These are phyloP conservation scores for Brachyptera risi DNA, from an alignment of 2,888 invertebrate genomes.

Conservation along the genomic window DNA sequence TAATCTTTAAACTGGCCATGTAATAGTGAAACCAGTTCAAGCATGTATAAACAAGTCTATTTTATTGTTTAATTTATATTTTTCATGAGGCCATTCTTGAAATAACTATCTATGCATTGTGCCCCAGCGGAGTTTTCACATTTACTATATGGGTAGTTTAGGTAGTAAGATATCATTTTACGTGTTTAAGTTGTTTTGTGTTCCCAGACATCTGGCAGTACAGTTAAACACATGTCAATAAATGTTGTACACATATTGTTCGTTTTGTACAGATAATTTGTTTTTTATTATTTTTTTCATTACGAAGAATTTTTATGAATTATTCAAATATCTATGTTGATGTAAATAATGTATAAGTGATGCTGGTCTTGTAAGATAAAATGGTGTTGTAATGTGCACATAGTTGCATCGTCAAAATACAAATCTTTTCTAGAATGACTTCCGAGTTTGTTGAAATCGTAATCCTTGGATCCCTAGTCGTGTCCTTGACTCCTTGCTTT, in stretches of 20 bases:
- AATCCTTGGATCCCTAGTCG: too few relatives aligned
- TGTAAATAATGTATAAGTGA: conserved; percentile 45
- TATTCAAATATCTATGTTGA: conserved; percentile 30
- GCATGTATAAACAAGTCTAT: conserved; percentile 30
- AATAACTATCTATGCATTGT: conserved; percentile 29
- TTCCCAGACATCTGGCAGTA: not conserved
- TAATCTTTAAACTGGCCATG: not conserved
- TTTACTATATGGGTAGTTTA: not conserved
- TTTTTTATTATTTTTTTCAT: conserved; percentile 36
- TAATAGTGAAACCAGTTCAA: conserved; percentile 11
- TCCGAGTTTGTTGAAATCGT: too few relatives aligned
- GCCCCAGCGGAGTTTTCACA: conserved; percentile 28
- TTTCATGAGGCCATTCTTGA: conserved; percentile 28
- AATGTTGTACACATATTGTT: conserved; percentile 37
- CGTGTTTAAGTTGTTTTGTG: not conserved
- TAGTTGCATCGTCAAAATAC: conserved; percentile 42
- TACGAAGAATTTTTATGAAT: not conserved
- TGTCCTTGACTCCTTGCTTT: too few relatives aligned
- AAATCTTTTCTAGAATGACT: conserved; percentile 33
- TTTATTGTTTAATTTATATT: conserved; percentile 28
- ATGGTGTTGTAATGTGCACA: conserved; percentile 56
- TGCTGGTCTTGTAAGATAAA: conserved; percentile 52
- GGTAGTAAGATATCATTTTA: not conserved
- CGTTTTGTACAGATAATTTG: conserved; percentile 40
- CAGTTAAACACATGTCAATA: not conserved